phyloP scores from a whole-genome alignment of 2,113 vertebrate genomes.

The Actenoides hombroni region DNA sequence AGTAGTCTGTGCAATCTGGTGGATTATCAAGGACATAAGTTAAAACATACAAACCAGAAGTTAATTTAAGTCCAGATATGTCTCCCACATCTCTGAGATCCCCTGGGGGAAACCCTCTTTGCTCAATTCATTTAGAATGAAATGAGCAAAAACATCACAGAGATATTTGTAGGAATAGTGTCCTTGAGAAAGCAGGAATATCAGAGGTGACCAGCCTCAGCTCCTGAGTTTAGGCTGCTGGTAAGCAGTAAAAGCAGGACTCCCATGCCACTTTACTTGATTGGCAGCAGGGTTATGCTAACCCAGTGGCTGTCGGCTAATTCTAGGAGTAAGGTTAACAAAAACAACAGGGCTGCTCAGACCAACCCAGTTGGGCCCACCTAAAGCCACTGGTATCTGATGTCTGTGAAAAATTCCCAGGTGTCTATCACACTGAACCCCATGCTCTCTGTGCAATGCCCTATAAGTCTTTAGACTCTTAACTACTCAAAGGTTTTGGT shows the following conservation, averaged over 20 bases:
- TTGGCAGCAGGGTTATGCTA: not conserved
- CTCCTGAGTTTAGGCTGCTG: not conserved
- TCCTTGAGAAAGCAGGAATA: not conserved
- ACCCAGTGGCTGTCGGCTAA: not conserved
- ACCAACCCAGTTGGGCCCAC: not conserved
- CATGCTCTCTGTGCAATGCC: not conserved
- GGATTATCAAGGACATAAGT: not conserved
- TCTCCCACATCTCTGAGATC: not conserved
- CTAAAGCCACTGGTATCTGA: not conserved
- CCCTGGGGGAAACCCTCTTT: not conserved
- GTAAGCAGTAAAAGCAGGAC: not conserved
- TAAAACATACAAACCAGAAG: not conserved
- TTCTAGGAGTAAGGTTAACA: not conserved
- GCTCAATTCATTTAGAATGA: not conserved
- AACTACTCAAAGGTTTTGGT: not conserved
- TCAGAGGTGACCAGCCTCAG: not conserved
- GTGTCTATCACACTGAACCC: fast-evolving
- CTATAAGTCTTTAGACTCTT: not conserved
- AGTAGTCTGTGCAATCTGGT: not conserved
- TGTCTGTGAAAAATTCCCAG: not conserved
- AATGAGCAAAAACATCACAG: not conserved
- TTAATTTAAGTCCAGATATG: not conserved
- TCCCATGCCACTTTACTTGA: not conserved
- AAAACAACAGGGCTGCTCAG: not conserved
- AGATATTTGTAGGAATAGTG: not conserved